Evolutionary conservation across 2,113 vertebrate genomes (phyloP).

Genomic region (Indicator indicator): DNA sequence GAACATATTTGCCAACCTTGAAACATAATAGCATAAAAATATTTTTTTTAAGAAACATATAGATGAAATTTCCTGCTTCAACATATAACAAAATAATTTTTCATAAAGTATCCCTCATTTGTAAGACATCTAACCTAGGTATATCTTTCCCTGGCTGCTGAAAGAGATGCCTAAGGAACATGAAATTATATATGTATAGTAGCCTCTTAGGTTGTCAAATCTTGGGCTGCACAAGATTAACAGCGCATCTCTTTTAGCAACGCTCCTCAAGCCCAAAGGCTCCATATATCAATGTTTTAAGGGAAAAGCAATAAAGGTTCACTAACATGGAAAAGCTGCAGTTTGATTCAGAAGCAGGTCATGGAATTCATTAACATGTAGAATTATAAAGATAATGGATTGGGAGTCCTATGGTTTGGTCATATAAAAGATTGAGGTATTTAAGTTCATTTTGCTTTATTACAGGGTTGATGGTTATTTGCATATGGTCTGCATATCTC

Average conservation of each 20-base stretch:
- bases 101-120: background rate
- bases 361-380: conserved; percentile 66
- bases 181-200: conserved; percentile 52
- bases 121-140: conserved; percentile 10
- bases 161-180: conserved; percentile 48
- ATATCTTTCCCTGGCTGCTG: conserved; percentile 20
- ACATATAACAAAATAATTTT: conserved; percentile 31
- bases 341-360: conserved; percentile 63
- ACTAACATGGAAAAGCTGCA: conserved; percentile 37
- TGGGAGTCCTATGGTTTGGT: conserved; percentile 48
- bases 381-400: conserved; percentile 49
- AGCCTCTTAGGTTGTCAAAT: conserved; percentile 70
- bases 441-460: conserved; percentile 47
- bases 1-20: background rate
- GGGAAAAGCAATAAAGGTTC: conserved; percentile 49
- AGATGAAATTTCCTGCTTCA: background rate
- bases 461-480: conserved; percentile 44
- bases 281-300: conserved; percentile 60
- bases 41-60: background rate
- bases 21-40: background rate
- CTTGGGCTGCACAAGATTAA: conserved; percentile 65
- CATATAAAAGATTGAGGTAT: conserved; percentile 35
- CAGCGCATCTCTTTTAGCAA: conserved; percentile 48
- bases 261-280: conserved; percentile 45
- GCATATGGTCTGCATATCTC: conserved; percentile 2